phyloP scores from a whole-genome alignment of 1,140 invertebrate genomes.

The Ectropis grisescens region DNA sequence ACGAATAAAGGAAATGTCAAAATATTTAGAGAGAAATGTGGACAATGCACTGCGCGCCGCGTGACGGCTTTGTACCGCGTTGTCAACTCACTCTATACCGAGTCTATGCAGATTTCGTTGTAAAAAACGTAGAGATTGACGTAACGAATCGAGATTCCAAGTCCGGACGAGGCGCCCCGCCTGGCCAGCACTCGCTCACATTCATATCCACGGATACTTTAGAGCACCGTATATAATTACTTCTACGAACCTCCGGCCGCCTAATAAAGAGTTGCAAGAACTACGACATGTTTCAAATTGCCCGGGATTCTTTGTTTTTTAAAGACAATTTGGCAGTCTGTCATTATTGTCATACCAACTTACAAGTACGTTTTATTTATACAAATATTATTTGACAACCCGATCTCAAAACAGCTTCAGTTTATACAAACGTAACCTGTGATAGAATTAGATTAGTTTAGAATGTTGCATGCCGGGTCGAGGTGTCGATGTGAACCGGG shows the following conservation, averaged over 20 bases:
- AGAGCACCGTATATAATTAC: conserved; percentile 60
- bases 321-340: too few species aligned
- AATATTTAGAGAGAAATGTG: conserved; percentile 66
- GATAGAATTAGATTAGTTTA: too few species aligned
- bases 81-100: conserved; percentile 59
- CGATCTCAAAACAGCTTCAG: too few species aligned
- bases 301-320: neutral
- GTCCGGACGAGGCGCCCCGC: conserved; percentile 36
- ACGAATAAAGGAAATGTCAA: conserved; percentile 63
- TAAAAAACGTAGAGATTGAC: conserved; percentile 61
- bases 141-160: conserved; percentile 49
- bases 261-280: conserved; percentile 53
- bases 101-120: conserved; percentile 55
- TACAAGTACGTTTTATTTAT: too few species aligned
- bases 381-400: too few species aligned
- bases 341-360: too few species aligned
- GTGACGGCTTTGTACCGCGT: conserved; percentile 46
- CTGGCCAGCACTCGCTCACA: conserved; percentile 25
- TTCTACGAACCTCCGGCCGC: conserved; percentile 52
- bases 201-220: conserved; percentile 44
- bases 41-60: conserved; percentile 46
- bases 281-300: conserved; percentile 21
- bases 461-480: too few species aligned
- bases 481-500: too few species aligned
- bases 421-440: too few species aligned